Evolutionary conservation across 1,140 invertebrate genomes (phyloP).

Genomic region (Brachionus rubens): DNA sequence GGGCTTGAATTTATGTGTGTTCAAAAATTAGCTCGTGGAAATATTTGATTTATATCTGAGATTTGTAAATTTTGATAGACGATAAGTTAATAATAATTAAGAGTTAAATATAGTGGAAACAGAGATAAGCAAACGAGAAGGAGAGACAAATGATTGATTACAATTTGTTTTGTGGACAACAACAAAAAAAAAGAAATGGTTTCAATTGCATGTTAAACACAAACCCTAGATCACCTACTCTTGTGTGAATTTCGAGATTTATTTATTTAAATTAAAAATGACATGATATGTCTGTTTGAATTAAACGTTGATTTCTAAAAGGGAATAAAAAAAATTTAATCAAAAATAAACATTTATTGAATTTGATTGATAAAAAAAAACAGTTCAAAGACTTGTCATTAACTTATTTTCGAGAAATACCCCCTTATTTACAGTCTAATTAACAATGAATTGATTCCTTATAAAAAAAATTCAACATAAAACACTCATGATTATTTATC

Average conservation of each 20-base stretch:
- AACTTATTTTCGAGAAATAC: not conserved
- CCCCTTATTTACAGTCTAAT: slow-evolving; percentile 37
- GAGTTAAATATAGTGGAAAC: not conserved
- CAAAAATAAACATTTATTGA: slow-evolving; percentile 29
- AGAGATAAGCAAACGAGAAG: not conserved
- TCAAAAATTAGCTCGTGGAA: not conserved
- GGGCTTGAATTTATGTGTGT: not conserved
- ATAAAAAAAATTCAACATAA: too few species aligned
- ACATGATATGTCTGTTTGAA: slow-evolving; percentile 38
- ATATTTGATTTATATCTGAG: slow-evolving; percentile 41
- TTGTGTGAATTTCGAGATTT: not conserved
- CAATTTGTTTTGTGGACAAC: not conserved
- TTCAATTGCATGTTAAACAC: not conserved
- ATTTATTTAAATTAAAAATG: slow-evolving; percentile 37
- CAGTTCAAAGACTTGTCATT: too few species aligned
- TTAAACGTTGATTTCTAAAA: not conserved
- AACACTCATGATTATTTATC: too few species aligned
- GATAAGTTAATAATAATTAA: not conserved
- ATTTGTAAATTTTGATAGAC: slow-evolving; percentile 1
- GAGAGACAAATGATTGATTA: slow-evolving; percentile 36
- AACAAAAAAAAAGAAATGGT: not conserved
- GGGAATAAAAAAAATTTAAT: not conserved
- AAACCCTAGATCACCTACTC: not conserved
- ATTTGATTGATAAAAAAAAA: not conserved
- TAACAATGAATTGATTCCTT: not conserved